Conservation (phyloP, 2,797 vertebrate species). For the Macropodus opercularis region DNA sequence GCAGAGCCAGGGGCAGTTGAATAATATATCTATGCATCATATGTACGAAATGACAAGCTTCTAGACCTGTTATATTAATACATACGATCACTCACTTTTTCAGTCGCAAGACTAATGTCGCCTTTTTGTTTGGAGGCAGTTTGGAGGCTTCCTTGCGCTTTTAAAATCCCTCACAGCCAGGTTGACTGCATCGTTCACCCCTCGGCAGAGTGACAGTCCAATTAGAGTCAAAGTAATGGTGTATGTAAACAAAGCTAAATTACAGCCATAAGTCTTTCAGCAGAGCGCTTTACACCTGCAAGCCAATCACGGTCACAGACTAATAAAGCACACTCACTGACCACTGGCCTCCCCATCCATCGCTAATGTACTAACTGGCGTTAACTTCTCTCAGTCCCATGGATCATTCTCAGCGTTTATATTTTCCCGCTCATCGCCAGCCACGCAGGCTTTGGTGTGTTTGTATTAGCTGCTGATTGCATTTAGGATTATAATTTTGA, state of each 20-base stretch:
- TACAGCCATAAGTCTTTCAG: slow-evolving; percentile 71
- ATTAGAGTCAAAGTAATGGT: slow-evolving; percentile 72
- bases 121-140: too few relatives aligned
- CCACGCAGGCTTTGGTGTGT: too few relatives aligned
- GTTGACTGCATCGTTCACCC: slow-evolving; percentile 23
- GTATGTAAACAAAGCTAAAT: slow-evolving; percentile 72
- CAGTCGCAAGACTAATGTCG: neutral
- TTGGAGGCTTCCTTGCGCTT: neutral
- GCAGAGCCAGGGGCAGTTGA: slow-evolving; percentile 30
- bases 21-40: slow-evolving; percentile 49
- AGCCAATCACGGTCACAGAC: slow-evolving; percentile 51
- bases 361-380: slow-evolving; percentile 29
- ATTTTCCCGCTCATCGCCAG: neutral
- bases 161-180: slow-evolving; percentile 4
- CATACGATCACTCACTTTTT: neutral
- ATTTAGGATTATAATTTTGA: too few relatives aligned
- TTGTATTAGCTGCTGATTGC: too few relatives aligned
- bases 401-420: neutral
- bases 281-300: slow-evolving; percentile 38
- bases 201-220: slow-evolving; percentile 62
- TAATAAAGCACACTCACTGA: slow-evolving; percentile 48
- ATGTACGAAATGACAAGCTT: slow-evolving; percentile 15
- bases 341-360: slow-evolving; percentile 43
- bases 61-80: too few relatives aligned
- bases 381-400: slow-evolving; percentile 20